Percentiles rank a stretch among this genome's conserved stretches.
phyloP scores from a whole-genome alignment of 1,140 invertebrate genomes.

The Nephila pilipes region DNA sequence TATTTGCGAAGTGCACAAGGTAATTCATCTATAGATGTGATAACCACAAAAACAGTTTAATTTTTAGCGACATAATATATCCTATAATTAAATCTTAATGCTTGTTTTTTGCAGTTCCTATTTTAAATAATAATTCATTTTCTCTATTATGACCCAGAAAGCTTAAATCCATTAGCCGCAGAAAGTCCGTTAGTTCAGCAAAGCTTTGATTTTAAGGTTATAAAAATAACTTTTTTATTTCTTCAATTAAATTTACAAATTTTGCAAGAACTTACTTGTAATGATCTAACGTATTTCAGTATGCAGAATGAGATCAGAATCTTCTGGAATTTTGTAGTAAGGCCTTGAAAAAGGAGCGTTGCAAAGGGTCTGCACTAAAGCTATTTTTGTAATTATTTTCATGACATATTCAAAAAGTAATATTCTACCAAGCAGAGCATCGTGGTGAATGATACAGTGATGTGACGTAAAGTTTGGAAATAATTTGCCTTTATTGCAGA shows the following conservation, averaged over 20 bases:
- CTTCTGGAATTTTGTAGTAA: constrained; percentile 12
- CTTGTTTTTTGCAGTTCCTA: no score
- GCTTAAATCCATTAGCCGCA: neutral
- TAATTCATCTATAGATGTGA: constrained; percentile 18
- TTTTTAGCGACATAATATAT: constrained; percentile 7
- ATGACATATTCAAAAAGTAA: constrained; percentile 13
- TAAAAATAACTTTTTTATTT: constrained; percentile 30
- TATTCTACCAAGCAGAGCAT: constrained; percentile 42
- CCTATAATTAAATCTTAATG: constrained; percentile 18
- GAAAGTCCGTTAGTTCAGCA: neutral
- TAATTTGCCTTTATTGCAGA: constrained; percentile 28
- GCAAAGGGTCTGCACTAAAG: neutral
- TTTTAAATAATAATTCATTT: no score
- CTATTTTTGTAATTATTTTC: constrained; percentile 45
- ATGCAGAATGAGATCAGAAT: constrained; percentile 43
- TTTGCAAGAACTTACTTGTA: constrained; percentile 35
- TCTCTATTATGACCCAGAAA: no score
- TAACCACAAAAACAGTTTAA: no score
- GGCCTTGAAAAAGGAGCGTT: constrained; percentile 43
- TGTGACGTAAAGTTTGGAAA: constrained; percentile 59
- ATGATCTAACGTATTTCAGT: constrained; percentile 1
- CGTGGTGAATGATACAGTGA: constrained; percentile 56
- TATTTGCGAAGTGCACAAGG: constrained; percentile 3
- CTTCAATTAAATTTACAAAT: constrained; percentile 56
- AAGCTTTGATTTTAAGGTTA: constrained; percentile 33